Conservation (phyloP, 2,113 vertebrate species). For the Xyrauchen texanus region DNA sequence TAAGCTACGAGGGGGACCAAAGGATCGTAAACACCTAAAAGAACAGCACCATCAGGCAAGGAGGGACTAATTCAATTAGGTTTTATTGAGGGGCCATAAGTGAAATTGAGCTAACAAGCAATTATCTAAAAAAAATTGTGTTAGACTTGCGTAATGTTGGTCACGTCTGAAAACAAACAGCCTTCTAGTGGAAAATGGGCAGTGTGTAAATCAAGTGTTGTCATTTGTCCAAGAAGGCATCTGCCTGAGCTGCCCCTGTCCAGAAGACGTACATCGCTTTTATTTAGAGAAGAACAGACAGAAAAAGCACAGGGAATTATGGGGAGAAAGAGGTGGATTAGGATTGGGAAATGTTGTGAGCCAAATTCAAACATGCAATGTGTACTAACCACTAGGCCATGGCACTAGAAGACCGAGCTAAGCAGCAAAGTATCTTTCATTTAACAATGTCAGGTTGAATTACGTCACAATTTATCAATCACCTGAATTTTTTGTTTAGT, state of each 20-base stretch:
- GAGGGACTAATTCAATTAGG: slow-evolving; percentile 71
- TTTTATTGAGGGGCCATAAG: slow-evolving; percentile 70
- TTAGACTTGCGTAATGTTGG: slow-evolving; percentile 48
- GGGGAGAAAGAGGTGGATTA: not conserved
- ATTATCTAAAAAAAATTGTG: slow-evolving; percentile 53
- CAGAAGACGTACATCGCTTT: slow-evolving; percentile 5
- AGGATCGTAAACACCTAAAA: slow-evolving; percentile 53
- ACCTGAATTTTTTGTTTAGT: not conserved
- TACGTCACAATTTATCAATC: not conserved
- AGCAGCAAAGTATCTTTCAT: too few species aligned
- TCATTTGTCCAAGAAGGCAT: slow-evolving; percentile 7
- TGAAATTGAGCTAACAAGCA: slow-evolving; percentile 57
- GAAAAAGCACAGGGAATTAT: not conserved
- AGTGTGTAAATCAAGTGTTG: slow-evolving; percentile 64
- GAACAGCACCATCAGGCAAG: slow-evolving; percentile 34
- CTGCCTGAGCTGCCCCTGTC: slow-evolving; percentile 3
- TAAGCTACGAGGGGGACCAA: slow-evolving; percentile 63
- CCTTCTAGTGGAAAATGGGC: slow-evolving; percentile 63
- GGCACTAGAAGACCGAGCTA: too few species aligned
- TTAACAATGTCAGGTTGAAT: not conserved
- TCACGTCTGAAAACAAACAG: slow-evolving; percentile 57
- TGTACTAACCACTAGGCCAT: too few species aligned
- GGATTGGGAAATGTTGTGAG: not conserved
- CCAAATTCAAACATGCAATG: too few species aligned
- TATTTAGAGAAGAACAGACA: slow-evolving; percentile 13